Conservation (phyloP, 2,113 vertebrate species). For the Mormyrus iriodes region DNA sequence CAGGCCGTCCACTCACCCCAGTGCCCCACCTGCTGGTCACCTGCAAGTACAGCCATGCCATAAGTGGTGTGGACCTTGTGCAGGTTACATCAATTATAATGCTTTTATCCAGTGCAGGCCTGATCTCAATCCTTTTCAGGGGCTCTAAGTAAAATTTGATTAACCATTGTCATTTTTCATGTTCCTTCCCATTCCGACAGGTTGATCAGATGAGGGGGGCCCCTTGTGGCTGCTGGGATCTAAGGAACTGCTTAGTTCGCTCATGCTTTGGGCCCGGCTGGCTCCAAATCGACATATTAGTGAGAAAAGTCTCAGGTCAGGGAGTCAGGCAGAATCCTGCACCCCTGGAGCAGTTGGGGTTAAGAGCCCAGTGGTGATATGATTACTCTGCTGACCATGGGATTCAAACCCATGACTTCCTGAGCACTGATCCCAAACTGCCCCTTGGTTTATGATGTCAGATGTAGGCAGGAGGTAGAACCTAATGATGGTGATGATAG, state of each 20-base stretch:
- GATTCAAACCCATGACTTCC: neutral
- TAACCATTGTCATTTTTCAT: neutral
- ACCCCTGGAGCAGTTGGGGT: neutral
- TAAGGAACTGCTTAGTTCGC: neutral
- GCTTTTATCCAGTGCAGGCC: neutral
- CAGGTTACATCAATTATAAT: neutral
- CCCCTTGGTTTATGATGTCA: neutral
- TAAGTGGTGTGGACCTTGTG: neutral
- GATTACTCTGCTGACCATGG: neutral
- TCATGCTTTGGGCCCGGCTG: neutral
- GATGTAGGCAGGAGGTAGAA: neutral
- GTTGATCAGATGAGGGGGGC: neutral
- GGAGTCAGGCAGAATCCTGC: neutral
- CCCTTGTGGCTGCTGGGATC: neutral
- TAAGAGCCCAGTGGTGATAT: neutral
- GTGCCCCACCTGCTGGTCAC: slow-evolving; percentile 25
- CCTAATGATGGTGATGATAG: neutral
- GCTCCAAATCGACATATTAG: neutral
- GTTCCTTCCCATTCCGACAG: neutral
- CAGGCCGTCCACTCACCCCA: slow-evolving; percentile 71
- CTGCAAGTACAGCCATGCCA: slow-evolving; percentile 27
- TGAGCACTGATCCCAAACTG: neutral
- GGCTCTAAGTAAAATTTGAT: neutral
- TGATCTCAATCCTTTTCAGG: neutral
- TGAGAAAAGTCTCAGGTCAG: neutral